Conservation (phyloP, 2,113 vertebrate species). For the Anas platyrhynchos region DNA sequence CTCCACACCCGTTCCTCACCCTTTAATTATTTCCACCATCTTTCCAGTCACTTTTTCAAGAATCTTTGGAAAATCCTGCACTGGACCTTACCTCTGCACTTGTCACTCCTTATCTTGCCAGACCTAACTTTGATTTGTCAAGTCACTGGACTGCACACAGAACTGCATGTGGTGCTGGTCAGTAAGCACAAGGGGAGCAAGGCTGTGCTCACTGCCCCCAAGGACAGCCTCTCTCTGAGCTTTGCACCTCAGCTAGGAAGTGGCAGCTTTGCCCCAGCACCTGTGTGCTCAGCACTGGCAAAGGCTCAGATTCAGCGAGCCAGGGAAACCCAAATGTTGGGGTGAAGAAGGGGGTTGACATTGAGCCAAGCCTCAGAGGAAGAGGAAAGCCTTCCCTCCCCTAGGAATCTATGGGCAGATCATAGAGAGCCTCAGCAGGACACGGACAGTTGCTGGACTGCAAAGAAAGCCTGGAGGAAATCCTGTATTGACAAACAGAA, state of each 20-base stretch:
- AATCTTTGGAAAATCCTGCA: neutral
- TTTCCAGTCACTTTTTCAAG: neutral
- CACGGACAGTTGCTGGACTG: neutral
- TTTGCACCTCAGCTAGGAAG: neutral
- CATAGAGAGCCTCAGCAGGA: neutral
- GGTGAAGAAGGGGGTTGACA: fast-evolving
- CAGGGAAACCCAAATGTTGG: fast-evolving
- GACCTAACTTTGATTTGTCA: neutral
- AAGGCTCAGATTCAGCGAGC: fast-evolving
- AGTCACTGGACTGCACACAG: neutral
- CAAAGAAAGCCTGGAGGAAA: neutral
- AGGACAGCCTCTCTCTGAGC: neutral
- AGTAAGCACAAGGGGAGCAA: neutral
- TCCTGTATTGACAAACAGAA: neutral
- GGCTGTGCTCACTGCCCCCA: neutral
- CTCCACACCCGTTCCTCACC: neutral
- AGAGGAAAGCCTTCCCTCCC: neutral
- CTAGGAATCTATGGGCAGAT: neutral
- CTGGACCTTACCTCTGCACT: neutral
- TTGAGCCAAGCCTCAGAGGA: neutral
- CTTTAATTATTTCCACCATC: neutral
- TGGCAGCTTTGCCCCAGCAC: neutral
- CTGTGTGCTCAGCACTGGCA: neutral
- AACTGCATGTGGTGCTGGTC: neutral
- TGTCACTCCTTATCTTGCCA: neutral